Base-by-base conservation (phyloP, 92 coral and sea anemone species). In the Metridium senile region DNA sequence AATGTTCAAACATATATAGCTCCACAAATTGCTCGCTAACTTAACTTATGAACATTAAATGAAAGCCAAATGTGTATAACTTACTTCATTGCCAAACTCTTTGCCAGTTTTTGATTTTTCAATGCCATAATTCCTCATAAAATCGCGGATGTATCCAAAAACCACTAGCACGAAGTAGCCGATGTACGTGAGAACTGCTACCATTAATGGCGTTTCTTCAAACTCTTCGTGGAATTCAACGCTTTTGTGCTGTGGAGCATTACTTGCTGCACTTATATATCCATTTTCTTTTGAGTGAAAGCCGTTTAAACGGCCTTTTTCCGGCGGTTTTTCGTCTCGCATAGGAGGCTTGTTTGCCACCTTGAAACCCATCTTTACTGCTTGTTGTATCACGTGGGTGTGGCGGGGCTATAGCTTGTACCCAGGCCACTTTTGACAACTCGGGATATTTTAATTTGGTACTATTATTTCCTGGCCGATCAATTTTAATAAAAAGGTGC, bases 111-210 rank as follows among this genome's bases (percentile, higher is more conserved):
- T 94, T 25, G 93, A 86, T 70, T 78, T 87, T 74, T 94, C 98
- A 19, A 94, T 74, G 21, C 98, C 97, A 33, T 94, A 88, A 47
- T 89, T 86, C 64, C 98, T 85, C 97, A 94, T 81, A 16, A 92
- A 89, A 84, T 94, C 98, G 54, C 98, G 87, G 70, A 94, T 68
- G 78, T 94, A 89, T 18, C 98, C 98, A 59, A 94, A 94, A 34
- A 89, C 81, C 68, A 92, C 92, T 46, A 94, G 76, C n/a, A 92
- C 87, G 21, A 91, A 84, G 72, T 94, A 94, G 11, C 93, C 86
- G 45, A 94, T 84, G 75, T 94, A 94, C 1, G 97, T 94, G 75
- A 89, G 77, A 46, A 94, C 97, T 33, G 97, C 97, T 34, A 92
- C 92, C 58, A 82, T 61, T 26, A 92, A 80, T 43, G 97, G 98